A percentile compares a stretch with the other conserved stretches of the same genome.
phyloP scores from a whole-genome alignment of 2,888 invertebrate genomes.

The Apodemia zela region DNA sequence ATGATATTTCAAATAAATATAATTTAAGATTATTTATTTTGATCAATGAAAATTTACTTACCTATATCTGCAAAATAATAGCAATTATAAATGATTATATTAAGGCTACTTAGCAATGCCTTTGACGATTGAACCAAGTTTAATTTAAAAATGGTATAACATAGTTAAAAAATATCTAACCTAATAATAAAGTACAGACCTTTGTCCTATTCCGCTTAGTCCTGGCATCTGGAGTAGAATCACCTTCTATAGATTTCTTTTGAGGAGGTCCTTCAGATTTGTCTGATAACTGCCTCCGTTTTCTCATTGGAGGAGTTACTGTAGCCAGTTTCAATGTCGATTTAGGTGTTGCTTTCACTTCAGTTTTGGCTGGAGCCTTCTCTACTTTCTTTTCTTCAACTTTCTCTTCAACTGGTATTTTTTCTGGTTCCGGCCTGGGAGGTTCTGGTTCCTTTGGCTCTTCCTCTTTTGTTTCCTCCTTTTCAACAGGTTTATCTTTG shows the following conservation, averaged over 20 bases:
- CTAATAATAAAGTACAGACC: conserved; percentile 41
- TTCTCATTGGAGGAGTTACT: conserved; percentile 77
- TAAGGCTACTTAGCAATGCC: too few species aligned
- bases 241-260: conserved; percentile 58
- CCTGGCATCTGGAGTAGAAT: conserved; percentile 62
- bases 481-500: conserved; percentile 13
- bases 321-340: conserved; percentile 78
- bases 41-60: too few species aligned
- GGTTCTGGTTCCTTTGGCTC: conserved; percentile 40
- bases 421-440: conserved; percentile 49
- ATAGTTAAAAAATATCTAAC: too few species aligned
- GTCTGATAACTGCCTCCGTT: conserved; percentile 75
- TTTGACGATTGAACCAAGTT: too few species aligned
- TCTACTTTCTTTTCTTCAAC: conserved; percentile 43
- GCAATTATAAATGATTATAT: too few species aligned
- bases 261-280: conserved; percentile 54
- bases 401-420: conserved; percentile 41
- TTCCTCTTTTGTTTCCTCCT: conserved; percentile 39
- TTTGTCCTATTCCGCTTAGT: conserved; percentile 70
- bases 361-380: conserved; percentile 47
- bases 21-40: too few species aligned
- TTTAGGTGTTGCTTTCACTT: conserved; percentile 60
- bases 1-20: too few species aligned
- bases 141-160: too few species aligned
- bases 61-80: too few species aligned